These are phyloP conservation scores for Tanypteryx hageni DNA, from an alignment of 2,888 invertebrate genomes.

Conservation along the genomic window DNA sequence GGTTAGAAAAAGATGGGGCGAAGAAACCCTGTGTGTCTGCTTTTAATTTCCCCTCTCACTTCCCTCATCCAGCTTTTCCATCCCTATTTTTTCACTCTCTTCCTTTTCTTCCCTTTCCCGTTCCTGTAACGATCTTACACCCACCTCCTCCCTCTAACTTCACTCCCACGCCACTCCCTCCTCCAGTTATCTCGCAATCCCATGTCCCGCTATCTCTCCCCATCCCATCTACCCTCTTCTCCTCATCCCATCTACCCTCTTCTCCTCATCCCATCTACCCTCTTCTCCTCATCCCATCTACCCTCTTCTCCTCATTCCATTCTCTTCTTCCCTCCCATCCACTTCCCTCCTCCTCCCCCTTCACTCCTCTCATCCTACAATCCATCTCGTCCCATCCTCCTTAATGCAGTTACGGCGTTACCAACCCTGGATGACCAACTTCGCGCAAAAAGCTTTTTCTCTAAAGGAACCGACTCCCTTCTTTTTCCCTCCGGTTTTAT, in stretches of 20 bases:
- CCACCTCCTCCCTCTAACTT: neutral
- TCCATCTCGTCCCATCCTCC: conserved; percentile 19
- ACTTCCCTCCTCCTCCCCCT: neutral
- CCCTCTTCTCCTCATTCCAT: neutral
- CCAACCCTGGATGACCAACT: conserved; percentile 57
- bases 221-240: neutral
- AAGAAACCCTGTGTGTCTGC: conserved; percentile 24
- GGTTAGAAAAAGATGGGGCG: neutral
- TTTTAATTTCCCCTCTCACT: conserved; percentile 36
- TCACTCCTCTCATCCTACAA: neutral
- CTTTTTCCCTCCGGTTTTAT: conserved; percentile 30
- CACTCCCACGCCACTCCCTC: neutral
- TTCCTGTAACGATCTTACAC: neutral
- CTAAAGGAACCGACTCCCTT: conserved; percentile 6
- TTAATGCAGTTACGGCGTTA: conserved; percentile 62
- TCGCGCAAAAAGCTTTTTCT: conserved; percentile 43
- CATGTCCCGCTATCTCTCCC: neutral
- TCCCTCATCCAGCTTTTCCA: neutral
- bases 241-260: neutral
- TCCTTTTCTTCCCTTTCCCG: neutral
- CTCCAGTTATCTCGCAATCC: neutral
- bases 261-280: neutral
- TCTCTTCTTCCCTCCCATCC: neutral
- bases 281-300: neutral
- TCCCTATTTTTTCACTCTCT: too few relatives aligned